Base-by-base conservation (phyloP, 2,888 invertebrate genomes). In the Caenorhabditis sp. region DNA sequence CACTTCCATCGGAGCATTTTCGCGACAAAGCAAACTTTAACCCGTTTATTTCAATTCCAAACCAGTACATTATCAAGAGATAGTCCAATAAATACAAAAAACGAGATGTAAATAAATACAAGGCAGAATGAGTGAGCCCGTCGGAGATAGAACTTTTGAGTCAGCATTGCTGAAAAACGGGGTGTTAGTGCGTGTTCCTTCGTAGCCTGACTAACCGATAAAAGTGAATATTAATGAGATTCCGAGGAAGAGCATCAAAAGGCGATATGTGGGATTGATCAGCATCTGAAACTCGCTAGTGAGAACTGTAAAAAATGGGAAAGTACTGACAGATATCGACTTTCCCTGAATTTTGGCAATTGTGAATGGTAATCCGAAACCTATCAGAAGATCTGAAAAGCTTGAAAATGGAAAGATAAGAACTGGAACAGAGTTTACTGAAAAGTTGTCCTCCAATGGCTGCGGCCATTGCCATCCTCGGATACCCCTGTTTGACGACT, bases 381-480 rank as follows among this genome's bases (percentile, higher is more conserved):
- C 86, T 11, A 86, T 78, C n/a, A 86, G 73, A 11, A 86, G 65
- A 78, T 86, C 85, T 85, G 46, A 53, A 81, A 70, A 24, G 4
- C 17, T 17, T 8, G 17, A 13, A 17, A 5, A 26, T 20, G 3
- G 26, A 52, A 13, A n/a, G n/a, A n/a, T 7, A 7, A 30, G 35
- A n/a, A 15, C 1, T 26, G 7, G 8, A 35, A 52, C 5, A 20
- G 17, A 15, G 22, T 80, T 62, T 90, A 92, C 92, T 93, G 85
- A 93, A 92, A 66, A 93, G 89, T 1, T 93, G 93, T 6, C 93
- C 93, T 17, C 93, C 93, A 86, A 92, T 92, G 72, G 93, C 93
- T 0, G 93, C 93, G 0, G 93, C 92, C 84, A 92, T 92, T 0
- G 92, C 93, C 92, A 93, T 93, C 70, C 92, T 90, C 0, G 93